Evolutionary conservation across 2,113 vertebrate genomes (phyloP), one percentile per base, ranked within the genome.

Genomic region (Aramus guarauna): DNA sequence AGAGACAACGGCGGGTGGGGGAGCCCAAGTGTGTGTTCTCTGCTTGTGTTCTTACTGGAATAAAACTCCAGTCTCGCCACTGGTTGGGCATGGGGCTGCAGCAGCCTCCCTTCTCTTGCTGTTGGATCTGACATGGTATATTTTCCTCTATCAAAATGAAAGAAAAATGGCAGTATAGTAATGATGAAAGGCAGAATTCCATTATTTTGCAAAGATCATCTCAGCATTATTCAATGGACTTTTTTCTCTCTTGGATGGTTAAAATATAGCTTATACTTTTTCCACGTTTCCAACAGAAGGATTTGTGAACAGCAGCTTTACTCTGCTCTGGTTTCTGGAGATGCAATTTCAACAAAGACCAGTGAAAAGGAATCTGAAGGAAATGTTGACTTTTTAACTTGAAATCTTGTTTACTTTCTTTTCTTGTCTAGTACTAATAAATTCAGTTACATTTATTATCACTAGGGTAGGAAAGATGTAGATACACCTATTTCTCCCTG

Each of bases 51-150:
- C 37, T 76, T 90, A 29, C 18, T 67, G 30, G 37, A 90, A 9
- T 56, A 30, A 4, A 63, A 37, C 36, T 68, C 32, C 36, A 66
- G 8, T 29, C 20, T 56, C 2, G 0, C 4, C 36, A 23, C 21
- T 43, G 15, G 12, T 30, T 48, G 18, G 13, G 2, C 12, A 22
- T 3, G 14, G 41, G 66, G 9, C 5, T 78, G 26, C 27, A 75
- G 20, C 21, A 75, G 6, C 15, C 19, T 75, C 43, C 6, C 2
- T 4, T 68, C 7, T 36, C 22, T 60, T 0, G 0, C 7, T 60
- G 11, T 62, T 60, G 12, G 5, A 60, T 53, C 17, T 4, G 9
- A 32, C 21, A 27, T 4, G 2, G 3, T 67, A 2, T 53, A 12
- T 76, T 86, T 83, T 50, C 30, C 34, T 76, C 26, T 34, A 60